Evolutionary conservation across 2,113 vertebrate genomes (phyloP).

Genomic region (Holacanthus passer): DNA sequence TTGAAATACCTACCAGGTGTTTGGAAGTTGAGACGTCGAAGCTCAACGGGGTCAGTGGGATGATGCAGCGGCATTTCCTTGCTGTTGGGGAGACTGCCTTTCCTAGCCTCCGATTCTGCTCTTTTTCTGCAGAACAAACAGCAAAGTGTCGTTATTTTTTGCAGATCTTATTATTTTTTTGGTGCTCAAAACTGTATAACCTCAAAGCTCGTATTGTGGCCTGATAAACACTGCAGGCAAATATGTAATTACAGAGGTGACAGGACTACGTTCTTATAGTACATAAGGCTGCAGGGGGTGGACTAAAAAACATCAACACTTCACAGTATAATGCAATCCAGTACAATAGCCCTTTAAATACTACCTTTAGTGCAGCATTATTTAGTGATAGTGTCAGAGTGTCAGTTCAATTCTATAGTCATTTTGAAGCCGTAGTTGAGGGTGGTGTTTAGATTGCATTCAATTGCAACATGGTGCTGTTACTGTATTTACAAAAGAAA

Average conservation of each 20-base stretch:
- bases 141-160: background rate
- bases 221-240: slow-evolving; percentile 33
- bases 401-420: background rate
- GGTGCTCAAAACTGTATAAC: slow-evolving; percentile 1
- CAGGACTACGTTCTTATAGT: slow-evolving; percentile 19
- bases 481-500: background rate
- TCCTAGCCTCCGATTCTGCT: slow-evolving; percentile 96
- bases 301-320: slow-evolving; percentile 41
- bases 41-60: slow-evolving; percentile 96
- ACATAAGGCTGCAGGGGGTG: slow-evolving; percentile 25
- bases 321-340: slow-evolving; percentile 37
- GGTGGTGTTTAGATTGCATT: background rate
- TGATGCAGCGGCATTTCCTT: slow-evolving; percentile 96
- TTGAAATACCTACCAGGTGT: slow-evolving; percentile 91
- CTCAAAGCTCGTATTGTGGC: slow-evolving; percentile 34
- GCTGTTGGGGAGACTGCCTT: slow-evolving; percentile 96
- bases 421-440: slow-evolving; percentile 7
- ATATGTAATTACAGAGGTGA: slow-evolving; percentile 53
- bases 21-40: slow-evolving; percentile 98
- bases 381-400: slow-evolving; percentile 19
- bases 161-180: background rate
- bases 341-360: slow-evolving; percentile 50
- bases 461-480: background rate
- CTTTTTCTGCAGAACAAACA: slow-evolving; percentile 88
- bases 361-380: slow-evolving; percentile 28